Base-by-base conservation (phyloP, 2,888 invertebrate species). In the Nemotelus nigrinus region DNA sequence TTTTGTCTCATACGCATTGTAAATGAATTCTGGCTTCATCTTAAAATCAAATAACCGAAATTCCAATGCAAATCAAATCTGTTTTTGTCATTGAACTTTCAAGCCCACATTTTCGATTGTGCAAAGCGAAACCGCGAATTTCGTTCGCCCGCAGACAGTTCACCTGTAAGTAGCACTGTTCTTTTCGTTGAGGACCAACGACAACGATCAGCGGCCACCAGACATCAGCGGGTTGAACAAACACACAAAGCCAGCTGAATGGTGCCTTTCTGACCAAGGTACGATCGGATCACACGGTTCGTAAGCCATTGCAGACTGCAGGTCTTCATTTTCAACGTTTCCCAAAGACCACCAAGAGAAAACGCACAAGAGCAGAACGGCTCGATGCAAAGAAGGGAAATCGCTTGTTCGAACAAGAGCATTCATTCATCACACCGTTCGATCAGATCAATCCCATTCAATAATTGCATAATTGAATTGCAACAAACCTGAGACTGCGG, bases 301-400 rank as follows among this genome's bases (percentile, higher is more conserved):
- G 25, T 25, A 25, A 47, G 10, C 65, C 65, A 47, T 65, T 47
- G 65, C 65, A 65, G 65, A 65, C 65, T 65, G 65, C 65, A 65
- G 65, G 65, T 65, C 65, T 65, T 65, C 25, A 65, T 45, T 4
- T 65, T 65, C 45, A 47, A 45, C n/a, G 47, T 63, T 63, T 43
- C 41, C 45, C 44, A 6, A 47, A 65, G 65, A 65, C 10, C 10
- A 65, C 7, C 45, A 65, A 63, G 3, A 43, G 43, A 63, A 63
- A 58, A 25, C 25, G 25, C 25, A 25, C 25, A 1, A 25, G 25
- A 25, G 25, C 25, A 25, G 25, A 25, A 25, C 25, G 25, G 25
- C 25, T 25, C 25, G 25, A 25, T 25, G 25, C 25, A 25, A 25
- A 25, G 25, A 25, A 25, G 25, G 25, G 25, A 25, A 25, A 25